Evolutionary conservation across 2,888 invertebrate species (phyloP).

Genomic region (Tiliacea citrago): DNA sequence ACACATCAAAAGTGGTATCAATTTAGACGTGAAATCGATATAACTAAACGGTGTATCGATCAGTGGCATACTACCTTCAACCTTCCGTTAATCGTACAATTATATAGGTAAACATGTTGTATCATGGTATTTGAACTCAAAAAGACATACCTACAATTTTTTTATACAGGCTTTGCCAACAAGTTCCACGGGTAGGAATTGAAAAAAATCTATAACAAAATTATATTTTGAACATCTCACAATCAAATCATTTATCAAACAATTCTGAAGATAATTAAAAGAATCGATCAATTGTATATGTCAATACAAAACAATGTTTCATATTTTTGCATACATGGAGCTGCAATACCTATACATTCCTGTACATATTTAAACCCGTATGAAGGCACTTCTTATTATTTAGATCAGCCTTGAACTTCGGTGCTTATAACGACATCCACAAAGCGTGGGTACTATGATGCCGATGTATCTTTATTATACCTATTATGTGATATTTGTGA

Average conservation of each 20-base stretch:
- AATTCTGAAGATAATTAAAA: background rate
- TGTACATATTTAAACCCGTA: constrained; percentile 14
- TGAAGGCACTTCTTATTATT: constrained; percentile 12
- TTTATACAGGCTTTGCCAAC: background rate
- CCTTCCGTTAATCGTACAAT: background rate
- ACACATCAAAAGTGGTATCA: background rate
- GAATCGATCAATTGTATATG: background rate
- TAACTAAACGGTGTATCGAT: constrained; percentile 10
- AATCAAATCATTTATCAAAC: background rate
- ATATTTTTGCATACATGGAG: background rate
- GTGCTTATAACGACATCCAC: constrained; percentile 9
- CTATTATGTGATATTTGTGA: background rate
- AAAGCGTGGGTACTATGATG: constrained; percentile 16
- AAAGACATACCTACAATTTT: too few species aligned
- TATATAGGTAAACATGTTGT: background rate
- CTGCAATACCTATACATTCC: background rate
- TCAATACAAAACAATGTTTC: background rate
- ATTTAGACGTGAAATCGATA: background rate
- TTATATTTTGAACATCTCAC: background rate
- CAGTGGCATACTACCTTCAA: constrained; percentile 8
- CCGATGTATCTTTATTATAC: background rate
- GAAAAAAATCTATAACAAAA: background rate
- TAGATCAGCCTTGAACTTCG: constrained; percentile 45
- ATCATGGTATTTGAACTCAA: background rate
- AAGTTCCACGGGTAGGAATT: too few species aligned